phyloP scores from a whole-genome alignment of 2,113 vertebrate genomes.

The Pitta sordida region DNA sequence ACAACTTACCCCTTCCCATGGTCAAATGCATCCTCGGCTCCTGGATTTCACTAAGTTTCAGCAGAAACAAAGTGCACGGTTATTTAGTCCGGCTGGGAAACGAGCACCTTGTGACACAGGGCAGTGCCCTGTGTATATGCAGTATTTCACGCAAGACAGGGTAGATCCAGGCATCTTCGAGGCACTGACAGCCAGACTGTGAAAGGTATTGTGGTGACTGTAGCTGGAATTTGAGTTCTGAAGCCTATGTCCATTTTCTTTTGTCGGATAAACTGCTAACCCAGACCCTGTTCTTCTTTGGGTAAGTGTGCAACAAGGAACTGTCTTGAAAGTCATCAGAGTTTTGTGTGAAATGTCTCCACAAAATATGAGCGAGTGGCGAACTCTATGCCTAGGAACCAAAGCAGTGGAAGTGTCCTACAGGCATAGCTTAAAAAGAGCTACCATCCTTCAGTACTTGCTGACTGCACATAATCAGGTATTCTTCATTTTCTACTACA shows the following conservation, averaged over 20 bases:
- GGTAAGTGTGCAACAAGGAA: neutral
- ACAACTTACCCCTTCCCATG: neutral
- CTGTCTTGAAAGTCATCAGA: accelerated
- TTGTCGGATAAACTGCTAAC: neutral
- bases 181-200: neutral
- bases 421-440: neutral
- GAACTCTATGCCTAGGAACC: neutral
- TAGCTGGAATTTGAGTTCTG: neutral
- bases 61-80: accelerated
- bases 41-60: neutral
- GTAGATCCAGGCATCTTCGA: neutral
- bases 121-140: accelerated
- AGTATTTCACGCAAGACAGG: neutral
- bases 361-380: neutral
- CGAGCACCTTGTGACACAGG: accelerated
- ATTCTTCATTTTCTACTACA: constrained; percentile 14
- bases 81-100: neutral
- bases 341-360: neutral
- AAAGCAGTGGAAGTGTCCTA: neutral
- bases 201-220: neutral
- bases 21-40: neutral
- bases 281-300: neutral
- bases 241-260: neutral
- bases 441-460: neutral
- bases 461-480: neutral